Evolutionary conservation across 2,113 vertebrate genomes (phyloP).

Genomic region (Mesoclemmys tuberculata): DNA sequence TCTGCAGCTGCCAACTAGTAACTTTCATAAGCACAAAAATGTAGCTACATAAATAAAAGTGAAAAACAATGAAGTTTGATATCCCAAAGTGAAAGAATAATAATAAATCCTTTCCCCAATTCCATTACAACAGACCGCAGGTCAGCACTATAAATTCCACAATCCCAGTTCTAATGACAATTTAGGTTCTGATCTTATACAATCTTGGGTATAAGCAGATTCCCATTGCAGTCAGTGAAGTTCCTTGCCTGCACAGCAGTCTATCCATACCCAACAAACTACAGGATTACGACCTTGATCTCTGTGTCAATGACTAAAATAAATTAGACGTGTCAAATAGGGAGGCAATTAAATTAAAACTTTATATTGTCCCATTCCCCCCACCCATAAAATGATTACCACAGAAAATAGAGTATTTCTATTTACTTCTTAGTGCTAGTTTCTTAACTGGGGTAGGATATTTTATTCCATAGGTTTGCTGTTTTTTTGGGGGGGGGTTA

Average conservation of each 20-base stretch:
- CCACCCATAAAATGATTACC: background rate
- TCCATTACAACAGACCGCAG: background rate
- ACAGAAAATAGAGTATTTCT: background rate
- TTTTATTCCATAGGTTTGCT: background rate
- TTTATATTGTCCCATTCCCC: background rate
- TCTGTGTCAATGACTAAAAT: background rate
- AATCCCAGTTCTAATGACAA: background rate
- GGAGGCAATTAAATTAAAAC: background rate
- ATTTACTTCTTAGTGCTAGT: background rate
- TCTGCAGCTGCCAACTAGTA: background rate
- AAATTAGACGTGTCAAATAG: background rate
- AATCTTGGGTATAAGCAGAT: background rate
- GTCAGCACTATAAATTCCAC: background rate
- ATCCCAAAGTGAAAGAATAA: background rate
- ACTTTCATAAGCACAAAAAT: rapidly evolving
- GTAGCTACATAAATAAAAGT: background rate
- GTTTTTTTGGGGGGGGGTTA: too few species aligned
- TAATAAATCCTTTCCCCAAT: background rate
- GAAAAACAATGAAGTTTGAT: background rate
- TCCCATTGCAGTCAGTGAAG: background rate
- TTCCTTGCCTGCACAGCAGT: background rate
- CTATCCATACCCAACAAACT: conserved; percentile 14
- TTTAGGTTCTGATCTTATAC: background rate
- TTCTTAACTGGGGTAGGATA: background rate
- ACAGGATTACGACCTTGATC: background rate